Percentiles rank a stretch among this genome's conserved stretches.
phyloP scores from a whole-genome alignment of 2,113 vertebrate genomes.

The Stomatorhinus ivindoensis region DNA sequence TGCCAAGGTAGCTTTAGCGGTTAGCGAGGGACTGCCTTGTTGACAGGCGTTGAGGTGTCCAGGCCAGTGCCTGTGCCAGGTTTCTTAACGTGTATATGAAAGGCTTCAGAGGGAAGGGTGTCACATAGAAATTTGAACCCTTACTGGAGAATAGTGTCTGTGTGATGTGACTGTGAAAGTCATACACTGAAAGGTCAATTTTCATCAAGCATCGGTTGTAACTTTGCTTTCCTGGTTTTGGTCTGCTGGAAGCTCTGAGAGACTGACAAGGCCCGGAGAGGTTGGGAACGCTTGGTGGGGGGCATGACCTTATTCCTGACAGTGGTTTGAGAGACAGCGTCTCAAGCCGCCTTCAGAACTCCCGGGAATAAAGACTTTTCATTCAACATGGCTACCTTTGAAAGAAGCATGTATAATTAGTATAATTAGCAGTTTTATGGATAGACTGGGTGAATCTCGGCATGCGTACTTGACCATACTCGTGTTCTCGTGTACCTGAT shows the following conservation, averaged over 20 bases:
- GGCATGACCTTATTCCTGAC: not conserved
- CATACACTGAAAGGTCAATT: not conserved
- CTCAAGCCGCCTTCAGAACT: not conserved
- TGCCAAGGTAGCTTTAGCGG: not conserved
- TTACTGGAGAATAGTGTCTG: not conserved
- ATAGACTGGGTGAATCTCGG: not conserved
- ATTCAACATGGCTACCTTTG: not conserved
- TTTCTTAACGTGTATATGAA: not conserved
- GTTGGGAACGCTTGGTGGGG: not conserved
- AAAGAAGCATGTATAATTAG: not conserved
- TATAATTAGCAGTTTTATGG: not conserved
- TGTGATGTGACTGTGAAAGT: not conserved
- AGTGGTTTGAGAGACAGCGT: not conserved
- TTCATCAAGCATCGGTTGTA: not conserved
- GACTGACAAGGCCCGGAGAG: not conserved
- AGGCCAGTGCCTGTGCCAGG: not conserved
- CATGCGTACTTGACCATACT: too few species aligned
- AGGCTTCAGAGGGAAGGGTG: not conserved
- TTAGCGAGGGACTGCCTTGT: not conserved
- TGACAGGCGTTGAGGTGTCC: not conserved
- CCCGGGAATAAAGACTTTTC: not conserved
- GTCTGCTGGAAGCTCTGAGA: not conserved
- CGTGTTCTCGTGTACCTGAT: too few species aligned
- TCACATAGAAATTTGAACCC: not conserved
- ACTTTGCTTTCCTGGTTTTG: not conserved